These are phyloP conservation scores for Macroglossus sobrinus DNA, from an alignment of 2,113 vertebrate genomes.

Conservation along the genomic window DNA sequence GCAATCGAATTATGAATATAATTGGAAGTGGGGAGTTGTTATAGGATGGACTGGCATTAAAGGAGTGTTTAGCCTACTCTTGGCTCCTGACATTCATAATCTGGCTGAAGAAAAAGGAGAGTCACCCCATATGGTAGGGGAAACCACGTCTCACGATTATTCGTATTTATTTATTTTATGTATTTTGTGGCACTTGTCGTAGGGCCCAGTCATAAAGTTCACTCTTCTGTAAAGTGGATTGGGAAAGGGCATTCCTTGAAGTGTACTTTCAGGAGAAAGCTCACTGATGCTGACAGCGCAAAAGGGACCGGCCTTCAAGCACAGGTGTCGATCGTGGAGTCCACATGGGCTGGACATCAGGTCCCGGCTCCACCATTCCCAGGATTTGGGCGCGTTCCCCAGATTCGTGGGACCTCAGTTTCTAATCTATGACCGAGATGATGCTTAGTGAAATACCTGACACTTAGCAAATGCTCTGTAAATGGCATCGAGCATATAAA, in stretches of 20 bases:
- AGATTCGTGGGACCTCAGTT: background rate
- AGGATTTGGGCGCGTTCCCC: background rate
- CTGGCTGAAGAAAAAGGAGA: background rate
- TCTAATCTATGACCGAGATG: background rate
- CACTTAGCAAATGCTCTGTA: background rate
- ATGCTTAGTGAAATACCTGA: background rate
- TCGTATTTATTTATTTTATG: background rate
- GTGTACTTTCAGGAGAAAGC: background rate
- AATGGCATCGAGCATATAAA: background rate
- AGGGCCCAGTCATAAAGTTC: background rate
- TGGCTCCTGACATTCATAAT: conserved; percentile 63
- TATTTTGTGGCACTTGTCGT: background rate
- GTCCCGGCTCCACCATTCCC: background rate
- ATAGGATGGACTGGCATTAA: conserved; percentile 65
- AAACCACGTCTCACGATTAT: background rate
- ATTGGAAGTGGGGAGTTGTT: conserved; percentile 59
- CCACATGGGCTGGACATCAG: background rate
- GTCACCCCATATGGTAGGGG: conserved; percentile 64
- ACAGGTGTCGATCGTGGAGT: background rate
- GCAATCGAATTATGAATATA: conserved; percentile 37
- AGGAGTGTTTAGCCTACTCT: conserved; percentile 62
- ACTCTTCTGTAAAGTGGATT: background rate
- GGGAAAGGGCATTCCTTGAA: background rate
- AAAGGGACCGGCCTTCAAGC: background rate
- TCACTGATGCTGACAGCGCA: background rate